Evolutionary conservation across 2,888 invertebrate species (phyloP), one percentile per base, ranked within the genome.

Genomic region (Reticulitermes lucifugus): DNA sequence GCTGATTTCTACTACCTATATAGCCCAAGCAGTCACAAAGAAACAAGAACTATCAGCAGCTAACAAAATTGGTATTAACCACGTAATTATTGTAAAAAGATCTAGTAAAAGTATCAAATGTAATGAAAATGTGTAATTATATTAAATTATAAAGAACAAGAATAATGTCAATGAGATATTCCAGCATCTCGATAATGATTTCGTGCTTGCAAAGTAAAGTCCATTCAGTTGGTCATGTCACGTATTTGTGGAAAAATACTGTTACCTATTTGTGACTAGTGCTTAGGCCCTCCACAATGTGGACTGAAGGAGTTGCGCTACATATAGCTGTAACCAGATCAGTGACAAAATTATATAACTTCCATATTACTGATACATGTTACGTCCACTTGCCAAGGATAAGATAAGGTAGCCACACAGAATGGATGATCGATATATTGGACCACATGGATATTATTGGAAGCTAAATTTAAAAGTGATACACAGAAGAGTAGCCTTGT

Each of bases 1-100:
- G 43, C 55, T 79, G 29, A 5, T 79, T 79, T 79, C 55, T 79
- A 51, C 55, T 79, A 51, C 5, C 79, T 79, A 79, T 43, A 55
- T 25, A 79, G 79, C 79, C 79, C 79, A 79, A 79, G 46, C 9
- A 79, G 43, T 51, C 46, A 79, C 79, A 79, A 79, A 79, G 79
- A 79, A 79, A 79, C 55, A 55, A 77, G 65, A 55, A 25, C 7
- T 51, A 7, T 51, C 51, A 79, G 25, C 35, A 55, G 79, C 79
- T 55, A 79, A 79, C 46, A 65, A 65, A 65, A 65, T 65, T 65
- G 2, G 65, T 65, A 65, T n/a, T n/a, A 18, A 60, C n/a, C 65
- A 25, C 6, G 25, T 65, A 55, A 43, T 51, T 12, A 79, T 25
- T 79, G 29, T 29, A 79, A 46, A 79, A 79, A 51, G 79, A 79